Conservation (phyloP, 2,113 vertebrate genomes). For the Collichthys lucidus region DNA sequence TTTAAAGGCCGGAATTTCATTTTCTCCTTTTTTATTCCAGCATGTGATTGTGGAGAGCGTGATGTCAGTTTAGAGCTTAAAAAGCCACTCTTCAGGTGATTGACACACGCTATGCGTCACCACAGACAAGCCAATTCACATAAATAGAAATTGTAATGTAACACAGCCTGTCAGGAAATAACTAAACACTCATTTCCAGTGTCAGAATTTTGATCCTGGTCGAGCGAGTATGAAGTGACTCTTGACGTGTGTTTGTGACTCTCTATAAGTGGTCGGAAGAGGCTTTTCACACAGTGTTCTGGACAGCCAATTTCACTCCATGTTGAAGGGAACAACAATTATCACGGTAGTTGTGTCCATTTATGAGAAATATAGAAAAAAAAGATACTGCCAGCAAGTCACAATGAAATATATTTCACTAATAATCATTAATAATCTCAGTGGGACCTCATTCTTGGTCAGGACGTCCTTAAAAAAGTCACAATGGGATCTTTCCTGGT, state of each 20-base stretch:
- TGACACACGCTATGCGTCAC: neutral
- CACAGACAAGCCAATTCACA: neutral
- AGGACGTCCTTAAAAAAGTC: no score
- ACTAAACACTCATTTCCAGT: neutral
- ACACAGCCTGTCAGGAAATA: conserved; percentile 9
- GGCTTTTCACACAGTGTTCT: conserved; percentile 2
- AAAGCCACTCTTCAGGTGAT: neutral
- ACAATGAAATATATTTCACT: neutral
- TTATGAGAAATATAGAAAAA: neutral
- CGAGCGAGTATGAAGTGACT: neutral
- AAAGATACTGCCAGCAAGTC: neutral
- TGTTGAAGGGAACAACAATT: neutral
- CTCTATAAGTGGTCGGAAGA: neutral
- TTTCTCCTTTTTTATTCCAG: neutral
- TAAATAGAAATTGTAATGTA: conserved; percentile 8
- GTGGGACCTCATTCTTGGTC: no score
- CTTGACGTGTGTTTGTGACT: conserved; percentile 2
- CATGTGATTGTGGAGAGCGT: neutral
- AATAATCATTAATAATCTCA: no score
- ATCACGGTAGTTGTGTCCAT: neutral
- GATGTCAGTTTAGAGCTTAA: neutral
- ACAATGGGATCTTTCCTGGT: no score
- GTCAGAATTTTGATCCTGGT: neutral
- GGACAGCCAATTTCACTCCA: neutral
- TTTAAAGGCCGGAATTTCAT: conserved; percentile 16